Conservation (phyloP, 2,888 invertebrate species). For the Eupelmus urozonus region DNA sequence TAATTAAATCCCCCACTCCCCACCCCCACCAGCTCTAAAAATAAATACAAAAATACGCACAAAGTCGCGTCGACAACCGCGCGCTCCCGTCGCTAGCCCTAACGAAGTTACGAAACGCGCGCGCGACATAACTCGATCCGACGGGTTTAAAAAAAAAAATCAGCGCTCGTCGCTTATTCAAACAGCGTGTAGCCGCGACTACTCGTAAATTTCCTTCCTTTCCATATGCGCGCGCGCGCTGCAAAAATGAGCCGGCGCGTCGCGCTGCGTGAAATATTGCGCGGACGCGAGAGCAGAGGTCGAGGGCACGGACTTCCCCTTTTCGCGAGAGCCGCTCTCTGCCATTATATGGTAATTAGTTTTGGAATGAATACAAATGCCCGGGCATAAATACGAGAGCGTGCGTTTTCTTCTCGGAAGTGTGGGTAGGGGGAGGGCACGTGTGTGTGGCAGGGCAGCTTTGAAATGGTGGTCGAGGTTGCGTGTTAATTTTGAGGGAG, state of each 20-base stretch:
- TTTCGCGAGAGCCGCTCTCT: not conserved
- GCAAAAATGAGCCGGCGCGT: no score
- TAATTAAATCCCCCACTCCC: not conserved
- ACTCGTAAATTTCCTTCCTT: constrained; percentile 49
- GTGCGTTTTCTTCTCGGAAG: not conserved
- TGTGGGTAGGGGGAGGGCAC: not conserved
- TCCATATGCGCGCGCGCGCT: constrained; percentile 27
- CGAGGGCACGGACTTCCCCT: constrained; percentile 27
- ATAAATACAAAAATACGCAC: constrained; percentile 25
- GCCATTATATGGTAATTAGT: constrained; percentile 65
- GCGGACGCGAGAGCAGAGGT: constrained; percentile 5
- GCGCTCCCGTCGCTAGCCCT: not conserved
- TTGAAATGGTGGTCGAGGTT: not conserved
- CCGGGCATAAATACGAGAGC: constrained; percentile 61
- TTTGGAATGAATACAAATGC: constrained; percentile 67
- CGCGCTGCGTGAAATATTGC: constrained; percentile 31
- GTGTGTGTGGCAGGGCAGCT: not conserved
- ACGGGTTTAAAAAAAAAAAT: constrained; percentile 16
- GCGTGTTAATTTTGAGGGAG: constrained; percentile 22
- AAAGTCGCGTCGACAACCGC: not conserved
- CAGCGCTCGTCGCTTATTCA: constrained; percentile 49
- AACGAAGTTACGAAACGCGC: constrained; percentile 37
- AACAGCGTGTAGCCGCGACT: constrained; percentile 10
- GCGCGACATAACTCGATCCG: constrained; percentile 50
- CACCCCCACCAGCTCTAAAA: not conserved